A percentile compares a stretch with the other conserved stretches of the same genome.
Evolutionary conservation across 2,797 vertebrate species (phyloP).

Genomic region (Emydoidea blandingii): DNA sequence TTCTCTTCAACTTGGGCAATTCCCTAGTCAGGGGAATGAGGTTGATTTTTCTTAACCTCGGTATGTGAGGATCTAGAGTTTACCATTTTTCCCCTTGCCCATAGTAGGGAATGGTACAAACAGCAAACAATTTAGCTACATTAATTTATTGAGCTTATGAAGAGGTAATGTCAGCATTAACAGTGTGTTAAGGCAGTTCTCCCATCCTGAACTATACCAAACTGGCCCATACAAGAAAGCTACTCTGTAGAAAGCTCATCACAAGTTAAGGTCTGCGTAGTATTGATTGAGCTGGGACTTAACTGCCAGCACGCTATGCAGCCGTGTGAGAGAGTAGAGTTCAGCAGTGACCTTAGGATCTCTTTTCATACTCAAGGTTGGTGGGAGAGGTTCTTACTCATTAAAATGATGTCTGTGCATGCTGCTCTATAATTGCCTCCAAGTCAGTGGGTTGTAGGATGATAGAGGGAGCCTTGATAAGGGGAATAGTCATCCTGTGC

Average conservation of each 20-base stretch:
- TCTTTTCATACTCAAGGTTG: background rate
- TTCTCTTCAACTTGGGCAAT: background rate
- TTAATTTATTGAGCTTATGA: background rate
- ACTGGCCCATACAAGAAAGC: background rate
- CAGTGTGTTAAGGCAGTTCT: background rate
- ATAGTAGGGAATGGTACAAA: background rate
- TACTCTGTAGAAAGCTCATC: background rate
- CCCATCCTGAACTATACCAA: background rate
- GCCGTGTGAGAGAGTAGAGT: background rate
- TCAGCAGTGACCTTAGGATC: background rate
- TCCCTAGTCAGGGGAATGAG: background rate
- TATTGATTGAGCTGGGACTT: background rate
- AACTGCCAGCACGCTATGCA: background rate
- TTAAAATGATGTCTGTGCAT: background rate
- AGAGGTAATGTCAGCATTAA: background rate
- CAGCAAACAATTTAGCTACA: background rate
- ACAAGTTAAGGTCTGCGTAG: accelerated
- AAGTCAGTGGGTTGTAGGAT: background rate
- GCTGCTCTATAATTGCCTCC: background rate
- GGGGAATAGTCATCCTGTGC: background rate
- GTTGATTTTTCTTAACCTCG: background rate
- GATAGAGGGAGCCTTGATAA: background rate
- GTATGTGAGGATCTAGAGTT: accelerated
- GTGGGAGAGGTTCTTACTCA: background rate
- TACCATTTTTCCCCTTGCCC: background rate